Evolutionary conservation across 2,888 invertebrate genomes (phyloP).

Genomic region (Chrysodeixis includens): DNA sequence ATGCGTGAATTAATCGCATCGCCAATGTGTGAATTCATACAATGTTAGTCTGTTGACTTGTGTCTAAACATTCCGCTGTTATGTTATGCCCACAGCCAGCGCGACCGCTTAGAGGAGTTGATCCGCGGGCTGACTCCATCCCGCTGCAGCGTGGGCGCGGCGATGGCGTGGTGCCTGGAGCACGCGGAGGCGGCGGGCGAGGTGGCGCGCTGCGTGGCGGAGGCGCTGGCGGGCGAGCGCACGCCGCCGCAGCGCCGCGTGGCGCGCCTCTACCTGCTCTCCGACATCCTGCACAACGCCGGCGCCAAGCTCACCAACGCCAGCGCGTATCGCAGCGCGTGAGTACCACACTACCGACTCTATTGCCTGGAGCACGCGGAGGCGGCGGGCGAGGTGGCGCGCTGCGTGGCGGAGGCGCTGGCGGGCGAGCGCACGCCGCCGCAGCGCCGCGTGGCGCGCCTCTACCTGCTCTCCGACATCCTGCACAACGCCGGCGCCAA

Average conservation of each 20-base stretch:
- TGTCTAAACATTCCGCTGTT: not conserved
- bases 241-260: conserved; percentile 96
- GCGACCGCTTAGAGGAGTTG: conserved; percentile 97
- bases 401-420: conserved; percentile 96
- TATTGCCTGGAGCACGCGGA: conserved; percentile 98
- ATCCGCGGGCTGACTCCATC: conserved; percentile 95
- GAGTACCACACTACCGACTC: conserved; percentile 72
- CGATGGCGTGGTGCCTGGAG: conserved; percentile 99
- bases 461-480: conserved; percentile 98
- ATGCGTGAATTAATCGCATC: too few relatives aligned
- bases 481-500: conserved; percentile 99
- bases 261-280: conserved; percentile 97
- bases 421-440: conserved; percentile 93
- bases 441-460: conserved; percentile 96
- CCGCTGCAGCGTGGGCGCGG: conserved; percentile 95
- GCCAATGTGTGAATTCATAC: too few relatives aligned
- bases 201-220: conserved; percentile 96
- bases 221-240: conserved; percentile 93
- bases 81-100: conserved; percentile 91
- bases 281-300: conserved; percentile 99
- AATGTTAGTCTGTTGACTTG: too few relatives aligned
- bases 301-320: conserved; percentile 98
- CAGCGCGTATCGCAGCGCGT: conserved; percentile 96
- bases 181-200: conserved; percentile 99
- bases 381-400: conserved; percentile 98